Conservation (phyloP, 1,140 invertebrate species). For the Triops cancriformis region DNA sequence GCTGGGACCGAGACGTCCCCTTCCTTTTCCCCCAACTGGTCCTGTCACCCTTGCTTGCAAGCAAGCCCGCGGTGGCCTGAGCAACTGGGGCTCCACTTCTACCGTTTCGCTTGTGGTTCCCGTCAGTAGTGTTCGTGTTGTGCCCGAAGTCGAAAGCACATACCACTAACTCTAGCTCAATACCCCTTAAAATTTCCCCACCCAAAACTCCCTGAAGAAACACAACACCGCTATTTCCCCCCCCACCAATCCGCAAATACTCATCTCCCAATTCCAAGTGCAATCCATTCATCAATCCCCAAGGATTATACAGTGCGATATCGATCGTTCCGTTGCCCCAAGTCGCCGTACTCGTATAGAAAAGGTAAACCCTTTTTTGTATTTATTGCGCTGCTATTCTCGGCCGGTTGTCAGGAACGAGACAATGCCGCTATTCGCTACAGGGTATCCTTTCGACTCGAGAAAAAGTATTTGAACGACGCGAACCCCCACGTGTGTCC, state of each 20-base stretch:
- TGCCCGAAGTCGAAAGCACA: background rate
- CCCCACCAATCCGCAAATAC: background rate
- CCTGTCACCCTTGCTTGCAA: no score
- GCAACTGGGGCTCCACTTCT: background rate
- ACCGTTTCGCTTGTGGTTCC: background rate
- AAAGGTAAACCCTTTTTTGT: background rate
- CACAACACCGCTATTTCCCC: background rate
- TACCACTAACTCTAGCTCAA: background rate
- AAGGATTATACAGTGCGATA: background rate
- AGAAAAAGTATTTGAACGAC: background rate
- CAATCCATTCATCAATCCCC: background rate
- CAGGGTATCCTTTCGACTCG: background rate
- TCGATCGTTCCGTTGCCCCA: background rate
- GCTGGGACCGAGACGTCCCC: no score
- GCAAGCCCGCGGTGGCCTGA: background rate
- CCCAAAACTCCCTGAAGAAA: background rate
- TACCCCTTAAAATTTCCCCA: background rate
- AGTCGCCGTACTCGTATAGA: background rate
- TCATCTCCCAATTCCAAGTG: background rate
- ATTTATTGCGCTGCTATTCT: background rate
- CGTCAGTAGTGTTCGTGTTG: constrained; percentile 1
- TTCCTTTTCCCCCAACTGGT: no score
- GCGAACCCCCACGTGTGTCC: background rate
- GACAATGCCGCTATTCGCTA: background rate
- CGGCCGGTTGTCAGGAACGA: background rate